Conservation (phyloP, 2,888 invertebrate species). For the Prosopocoilus inquinatus region DNA sequence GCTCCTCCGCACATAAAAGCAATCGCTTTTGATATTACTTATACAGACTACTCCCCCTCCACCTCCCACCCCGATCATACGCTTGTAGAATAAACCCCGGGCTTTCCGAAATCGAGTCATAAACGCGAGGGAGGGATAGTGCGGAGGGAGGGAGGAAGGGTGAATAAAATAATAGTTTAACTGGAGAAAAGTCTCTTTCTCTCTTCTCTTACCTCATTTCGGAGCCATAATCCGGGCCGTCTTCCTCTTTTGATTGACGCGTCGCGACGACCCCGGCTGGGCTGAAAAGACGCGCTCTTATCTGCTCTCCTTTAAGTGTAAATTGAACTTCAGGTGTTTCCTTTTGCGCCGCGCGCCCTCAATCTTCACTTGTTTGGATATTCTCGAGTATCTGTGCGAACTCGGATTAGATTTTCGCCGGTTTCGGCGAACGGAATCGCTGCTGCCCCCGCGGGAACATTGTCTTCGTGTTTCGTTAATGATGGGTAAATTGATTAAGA, state of each 20-base stretch:
- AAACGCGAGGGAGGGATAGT: no score
- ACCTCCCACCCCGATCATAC: no score
- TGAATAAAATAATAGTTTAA: no score
- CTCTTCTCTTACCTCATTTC: constrained; percentile 10
- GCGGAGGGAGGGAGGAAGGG: no score
- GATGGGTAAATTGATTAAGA: constrained; percentile 13
- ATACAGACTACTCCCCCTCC: no score
- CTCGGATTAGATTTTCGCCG: constrained; percentile 29
- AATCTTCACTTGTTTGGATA: constrained; percentile 28
- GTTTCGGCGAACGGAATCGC: no score
- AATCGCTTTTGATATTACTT: no score
- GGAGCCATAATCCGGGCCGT: constrained; percentile 25
- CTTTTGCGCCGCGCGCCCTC: constrained; percentile 32
- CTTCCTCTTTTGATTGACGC: constrained; percentile 40
- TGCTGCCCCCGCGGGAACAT: constrained; percentile 10
- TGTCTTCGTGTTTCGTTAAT: constrained; percentile 7
- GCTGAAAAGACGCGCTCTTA: constrained; percentile 35
- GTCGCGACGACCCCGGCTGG: constrained; percentile 21
- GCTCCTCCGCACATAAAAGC: not conserved
- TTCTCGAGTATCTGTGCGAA: constrained; percentile 30
- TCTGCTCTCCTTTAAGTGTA: constrained; percentile 41
- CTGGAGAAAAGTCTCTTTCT: no score
- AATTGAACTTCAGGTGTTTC: constrained; percentile 45
- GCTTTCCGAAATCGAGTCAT: no score
- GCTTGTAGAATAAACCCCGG: no score